phyloP scores from a whole-genome alignment of 2,888 invertebrate species.

The Pammene fasciana region DNA sequence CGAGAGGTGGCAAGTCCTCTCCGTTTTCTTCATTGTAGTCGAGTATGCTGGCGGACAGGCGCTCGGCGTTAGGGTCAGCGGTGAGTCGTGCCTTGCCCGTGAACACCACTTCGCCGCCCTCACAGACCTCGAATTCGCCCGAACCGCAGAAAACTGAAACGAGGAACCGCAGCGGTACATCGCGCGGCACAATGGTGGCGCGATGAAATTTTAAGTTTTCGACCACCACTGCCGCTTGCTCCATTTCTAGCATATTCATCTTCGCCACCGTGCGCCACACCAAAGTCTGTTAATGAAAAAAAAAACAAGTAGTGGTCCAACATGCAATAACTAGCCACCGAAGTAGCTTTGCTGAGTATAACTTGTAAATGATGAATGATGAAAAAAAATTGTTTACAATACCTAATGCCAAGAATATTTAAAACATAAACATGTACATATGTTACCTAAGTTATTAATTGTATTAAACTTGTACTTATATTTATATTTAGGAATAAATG shows the following conservation, averaged over 20 bases:
- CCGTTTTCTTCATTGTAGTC: conserved; percentile 79
- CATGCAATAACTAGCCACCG: no score
- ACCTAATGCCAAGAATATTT: no score
- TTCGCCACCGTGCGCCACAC: conserved; percentile 95
- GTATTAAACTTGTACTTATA: no score
- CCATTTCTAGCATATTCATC: conserved; percentile 87
- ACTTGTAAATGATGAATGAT: no score
- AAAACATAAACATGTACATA: no score
- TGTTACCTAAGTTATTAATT: no score
- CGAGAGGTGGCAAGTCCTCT: no score
- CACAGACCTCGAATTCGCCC: no score
- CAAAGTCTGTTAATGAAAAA: conserved; percentile 78
- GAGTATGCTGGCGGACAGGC: conserved; percentile 83
- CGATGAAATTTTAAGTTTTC: conserved; percentile 96
- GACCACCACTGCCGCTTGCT: conserved; percentile 92
- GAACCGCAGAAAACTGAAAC: conserved; percentile 86
- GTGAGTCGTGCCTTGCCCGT: conserved; percentile 88
- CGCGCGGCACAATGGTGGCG: conserved; percentile 96
- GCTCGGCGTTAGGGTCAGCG: conserved; percentile 85
- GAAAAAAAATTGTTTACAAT: no score
- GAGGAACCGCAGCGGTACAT: conserved; percentile 90
- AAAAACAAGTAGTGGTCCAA: no score
- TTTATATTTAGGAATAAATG: no score
- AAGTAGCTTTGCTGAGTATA: no score
- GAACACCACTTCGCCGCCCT: conserved; percentile 85